phyloP scores from a whole-genome alignment of 2,113 vertebrate species.

The Vombatus ursinus region DNA sequence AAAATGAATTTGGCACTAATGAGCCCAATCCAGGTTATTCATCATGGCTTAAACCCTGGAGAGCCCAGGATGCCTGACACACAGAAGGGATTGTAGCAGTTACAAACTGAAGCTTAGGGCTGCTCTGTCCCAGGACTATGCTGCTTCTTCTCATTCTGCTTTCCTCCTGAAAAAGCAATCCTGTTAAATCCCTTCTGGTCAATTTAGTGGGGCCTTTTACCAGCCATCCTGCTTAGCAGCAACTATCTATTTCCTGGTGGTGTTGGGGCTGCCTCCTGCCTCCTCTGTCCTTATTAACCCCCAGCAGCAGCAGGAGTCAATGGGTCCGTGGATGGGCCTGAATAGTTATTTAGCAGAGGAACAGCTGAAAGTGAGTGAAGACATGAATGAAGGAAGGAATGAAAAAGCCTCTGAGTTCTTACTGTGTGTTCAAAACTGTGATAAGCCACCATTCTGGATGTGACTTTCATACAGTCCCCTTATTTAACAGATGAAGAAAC shows the following conservation, averaged over 20 bases:
- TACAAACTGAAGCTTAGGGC: conserved; percentile 57
- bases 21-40: conserved; percentile 65
- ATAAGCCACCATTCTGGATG: not conserved
- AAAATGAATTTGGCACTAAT: conserved; percentile 52
- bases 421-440: not conserved
- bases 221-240: conserved; percentile 6
- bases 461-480: not conserved
- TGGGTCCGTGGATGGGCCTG: not conserved
- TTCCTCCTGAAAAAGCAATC: not conserved
- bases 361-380: not conserved
- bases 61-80: conserved; percentile 57
- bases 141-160: conserved; percentile 41
- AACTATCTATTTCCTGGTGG: not conserved
- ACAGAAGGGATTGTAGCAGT: not conserved
- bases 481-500: not conserved
- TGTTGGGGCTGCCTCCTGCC: conserved; percentile 35
- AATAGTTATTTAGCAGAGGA: not conserved
- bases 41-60: conserved; percentile 67
- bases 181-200: not conserved
- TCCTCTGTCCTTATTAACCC: conserved; percentile 38
- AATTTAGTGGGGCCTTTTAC: conserved; percentile 52
- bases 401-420: not conserved
- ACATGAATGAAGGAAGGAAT: not conserved
- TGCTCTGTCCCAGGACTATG: conserved; percentile 41
- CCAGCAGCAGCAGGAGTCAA: conserved; percentile 48